phyloP scores from a whole-genome alignment of 1,140 invertebrate genomes.

The Aleiodes sp. region DNA sequence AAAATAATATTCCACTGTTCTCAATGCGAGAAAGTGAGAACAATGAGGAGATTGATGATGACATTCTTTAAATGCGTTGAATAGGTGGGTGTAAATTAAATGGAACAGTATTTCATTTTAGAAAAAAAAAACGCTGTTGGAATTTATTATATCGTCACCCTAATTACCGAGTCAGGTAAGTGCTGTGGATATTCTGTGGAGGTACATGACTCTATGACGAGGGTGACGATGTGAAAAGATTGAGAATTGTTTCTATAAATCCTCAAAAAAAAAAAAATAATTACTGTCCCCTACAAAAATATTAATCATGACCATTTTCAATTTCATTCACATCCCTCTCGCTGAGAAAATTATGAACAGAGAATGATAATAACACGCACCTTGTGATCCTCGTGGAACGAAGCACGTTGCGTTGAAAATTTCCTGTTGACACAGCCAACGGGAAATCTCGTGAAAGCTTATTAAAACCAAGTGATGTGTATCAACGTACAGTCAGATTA shows the following conservation, averaged over 20 bases:
- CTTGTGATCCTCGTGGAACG: conserved; percentile 7
- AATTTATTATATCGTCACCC: background rate
- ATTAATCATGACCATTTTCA: no score
- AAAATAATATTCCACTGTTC: background rate
- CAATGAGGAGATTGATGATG: background rate
- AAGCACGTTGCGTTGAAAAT: background rate
- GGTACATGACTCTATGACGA: no score
- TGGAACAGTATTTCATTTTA: background rate
- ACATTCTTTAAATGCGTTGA: background rate
- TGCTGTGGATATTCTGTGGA: no score
- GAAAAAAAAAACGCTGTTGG: background rate
- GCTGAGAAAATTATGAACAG: background rate
- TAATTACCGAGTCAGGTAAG: no score
- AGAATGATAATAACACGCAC: conserved; percentile 17
- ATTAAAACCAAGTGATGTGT: background rate
- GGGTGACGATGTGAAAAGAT: no score
- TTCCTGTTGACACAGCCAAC: no score
- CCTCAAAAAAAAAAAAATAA: no score
- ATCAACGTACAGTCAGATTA: conserved; percentile 1
- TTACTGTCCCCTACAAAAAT: no score
- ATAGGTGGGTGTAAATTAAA: conserved; percentile 1
- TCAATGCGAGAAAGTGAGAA: background rate
- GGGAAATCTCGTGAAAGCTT: no score
- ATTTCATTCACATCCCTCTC: no score
- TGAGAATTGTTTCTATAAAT: no score